Percentiles rank a stretch among this genome's conserved stretches.
Evolutionary conservation across 2,797 vertebrate species (phyloP).

Genomic region (Thripadectes ignobilis): DNA sequence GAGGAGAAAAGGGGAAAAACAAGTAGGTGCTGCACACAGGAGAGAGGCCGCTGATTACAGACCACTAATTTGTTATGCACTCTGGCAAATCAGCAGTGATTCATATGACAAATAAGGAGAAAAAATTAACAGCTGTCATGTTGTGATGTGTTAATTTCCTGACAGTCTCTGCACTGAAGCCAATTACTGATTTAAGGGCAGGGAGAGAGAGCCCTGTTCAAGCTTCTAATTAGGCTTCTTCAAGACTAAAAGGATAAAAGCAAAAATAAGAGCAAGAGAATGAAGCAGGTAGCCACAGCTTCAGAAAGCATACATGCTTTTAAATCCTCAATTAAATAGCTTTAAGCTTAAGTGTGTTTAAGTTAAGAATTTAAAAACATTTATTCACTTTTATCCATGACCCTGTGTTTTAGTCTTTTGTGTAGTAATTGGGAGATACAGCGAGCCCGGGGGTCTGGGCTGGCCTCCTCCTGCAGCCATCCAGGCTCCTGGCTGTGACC

Average conservation of each 20-base stretch:
- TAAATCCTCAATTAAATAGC: constrained; percentile 81
- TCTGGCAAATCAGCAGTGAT: constrained; percentile 93
- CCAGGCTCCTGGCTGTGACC: constrained; percentile 78
- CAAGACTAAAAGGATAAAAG: constrained; percentile 97
- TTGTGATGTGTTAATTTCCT: constrained; percentile 99
- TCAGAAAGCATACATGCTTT: constrained; percentile 76
- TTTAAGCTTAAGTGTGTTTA: constrained; percentile 82
- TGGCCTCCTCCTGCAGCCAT: constrained; percentile 74
- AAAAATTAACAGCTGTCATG: constrained; percentile 99
- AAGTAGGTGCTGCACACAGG: constrained; percentile 77
- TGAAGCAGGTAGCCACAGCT: constrained; percentile 84
- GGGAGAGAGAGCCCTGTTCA: constrained; percentile 90
- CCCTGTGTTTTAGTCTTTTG: constrained; percentile 74
- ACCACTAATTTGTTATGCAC: constrained; percentile 97
- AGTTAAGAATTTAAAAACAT: constrained; percentile 87
- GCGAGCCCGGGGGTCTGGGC: constrained; percentile 71
- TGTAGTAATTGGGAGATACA: constrained; percentile 85
- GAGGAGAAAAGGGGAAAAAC: constrained; percentile 68
- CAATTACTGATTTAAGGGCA: constrained; percentile 99
- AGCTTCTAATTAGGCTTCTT: constrained; percentile 98
- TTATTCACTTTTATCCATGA: constrained; percentile 88
- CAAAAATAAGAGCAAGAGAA: constrained; percentile 87
- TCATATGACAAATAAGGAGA: constrained; percentile 93
- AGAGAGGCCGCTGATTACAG: constrained; percentile 92
- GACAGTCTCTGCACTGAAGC: constrained; percentile 96